Evolutionary conservation across 2,113 vertebrate species (phyloP).

Genomic region (Clarias batrachus): DNA sequence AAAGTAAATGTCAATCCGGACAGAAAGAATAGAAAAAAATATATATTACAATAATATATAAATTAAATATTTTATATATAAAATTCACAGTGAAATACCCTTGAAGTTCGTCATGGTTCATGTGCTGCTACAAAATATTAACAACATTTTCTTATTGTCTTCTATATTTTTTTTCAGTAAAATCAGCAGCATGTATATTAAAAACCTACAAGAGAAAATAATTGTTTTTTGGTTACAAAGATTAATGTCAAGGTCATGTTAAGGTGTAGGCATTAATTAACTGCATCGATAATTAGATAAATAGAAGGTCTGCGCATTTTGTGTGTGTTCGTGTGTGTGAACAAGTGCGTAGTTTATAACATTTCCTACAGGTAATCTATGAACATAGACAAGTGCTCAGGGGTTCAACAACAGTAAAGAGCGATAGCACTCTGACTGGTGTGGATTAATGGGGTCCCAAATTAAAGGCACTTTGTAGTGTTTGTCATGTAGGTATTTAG

Average conservation of each 20-base stretch:
- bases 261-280: neutral
- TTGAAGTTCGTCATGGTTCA: slow-evolving; percentile 12
- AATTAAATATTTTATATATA: too few species aligned
- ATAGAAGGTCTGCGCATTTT: neutral
- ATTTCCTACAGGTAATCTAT: slow-evolving; percentile 11
- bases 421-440: neutral
- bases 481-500: neutral
- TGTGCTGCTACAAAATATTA: neutral
- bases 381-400: neutral
- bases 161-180: too few species aligned
- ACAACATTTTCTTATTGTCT: too few species aligned
- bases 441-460: neutral
- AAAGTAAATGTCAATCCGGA: slow-evolving; percentile 34
- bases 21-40: slow-evolving; percentile 12
- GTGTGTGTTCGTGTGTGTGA: neutral
- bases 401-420: neutral
- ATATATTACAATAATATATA: too few species aligned
- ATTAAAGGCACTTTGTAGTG: neutral
- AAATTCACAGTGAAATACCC: slow-evolving; percentile 20
- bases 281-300: neutral
- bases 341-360: neutral
- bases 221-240: neutral
- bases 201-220: neutral
- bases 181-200: neutral
- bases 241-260: neutral